A percentile compares a stretch with the other conserved stretches of the same genome.
phyloP scores from a whole-genome alignment of 1,140 invertebrate species.

The Lordiphosa mommai region DNA sequence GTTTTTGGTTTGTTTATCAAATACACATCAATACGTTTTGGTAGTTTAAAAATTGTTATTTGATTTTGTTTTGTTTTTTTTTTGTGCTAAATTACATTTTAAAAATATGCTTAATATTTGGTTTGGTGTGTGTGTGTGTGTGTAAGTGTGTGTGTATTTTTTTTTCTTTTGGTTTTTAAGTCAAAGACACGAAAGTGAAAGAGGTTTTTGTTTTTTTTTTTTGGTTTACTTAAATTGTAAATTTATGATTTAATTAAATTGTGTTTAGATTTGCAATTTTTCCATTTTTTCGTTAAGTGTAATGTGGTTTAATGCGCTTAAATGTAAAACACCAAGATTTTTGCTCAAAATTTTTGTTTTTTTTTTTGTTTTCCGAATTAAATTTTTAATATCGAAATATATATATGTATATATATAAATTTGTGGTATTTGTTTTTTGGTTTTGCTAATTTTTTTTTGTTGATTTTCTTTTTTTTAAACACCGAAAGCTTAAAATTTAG shows the following conservation, averaged over 20 bases:
- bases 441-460: slow-evolving; percentile 50
- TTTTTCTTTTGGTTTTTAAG: slow-evolving; percentile 58
- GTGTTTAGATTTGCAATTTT: slow-evolving; percentile 38
- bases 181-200: slow-evolving; percentile 80
- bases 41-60: slow-evolving; percentile 71
- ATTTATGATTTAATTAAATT: slow-evolving; percentile 56
- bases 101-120: slow-evolving; percentile 73
- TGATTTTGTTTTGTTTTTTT: slow-evolving; percentile 29
- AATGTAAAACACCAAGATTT: slow-evolving; percentile 74
- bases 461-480: slow-evolving; percentile 50
- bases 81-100: slow-evolving; percentile 78
- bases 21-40: slow-evolving; percentile 72
- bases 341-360: slow-evolving; percentile 65
- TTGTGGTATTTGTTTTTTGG: slow-evolving; percentile 40
- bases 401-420: slow-evolving; percentile 51
- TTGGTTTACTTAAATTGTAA: slow-evolving; percentile 62
- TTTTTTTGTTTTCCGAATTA: slow-evolving; percentile 57
- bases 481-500: slow-evolving; percentile 80
- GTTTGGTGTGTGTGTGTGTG: slow-evolving; percentile 12
- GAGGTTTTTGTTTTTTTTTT: slow-evolving; percentile 77
- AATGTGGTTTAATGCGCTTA: slow-evolving; percentile 63
- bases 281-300: slow-evolving; percentile 55
- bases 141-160: slow-evolving; percentile 1
- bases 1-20: slow-evolving; percentile 58
- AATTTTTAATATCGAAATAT: slow-evolving; percentile 75